phyloP scores from a whole-genome alignment of 2,113 vertebrate species.

The Anarrhichthys ocellatus region DNA sequence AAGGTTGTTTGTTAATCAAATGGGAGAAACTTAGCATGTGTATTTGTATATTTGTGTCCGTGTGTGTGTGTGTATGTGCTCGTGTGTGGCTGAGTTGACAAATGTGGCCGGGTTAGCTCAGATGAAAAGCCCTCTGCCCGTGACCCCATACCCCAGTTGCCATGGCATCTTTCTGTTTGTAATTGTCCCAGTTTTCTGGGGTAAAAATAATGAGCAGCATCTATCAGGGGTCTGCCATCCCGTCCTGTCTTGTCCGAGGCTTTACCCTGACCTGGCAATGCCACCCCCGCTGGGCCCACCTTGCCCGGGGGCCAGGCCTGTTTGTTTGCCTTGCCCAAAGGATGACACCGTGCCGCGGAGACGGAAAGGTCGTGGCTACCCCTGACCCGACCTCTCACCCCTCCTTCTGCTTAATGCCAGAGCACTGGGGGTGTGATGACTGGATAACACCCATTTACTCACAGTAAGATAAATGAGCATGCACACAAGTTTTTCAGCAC shows the following conservation, averaged over 20 bases:
- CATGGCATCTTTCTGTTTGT: slow-evolving; percentile 68
- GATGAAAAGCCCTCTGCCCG: slow-evolving; percentile 57
- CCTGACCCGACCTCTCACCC: slow-evolving; percentile 77
- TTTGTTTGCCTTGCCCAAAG: slow-evolving; percentile 79
- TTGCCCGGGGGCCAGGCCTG: slow-evolving; percentile 72
- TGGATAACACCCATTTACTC: slow-evolving; percentile 61
- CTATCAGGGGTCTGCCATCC: slow-evolving; percentile 74
- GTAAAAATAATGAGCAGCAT: slow-evolving; percentile 80
- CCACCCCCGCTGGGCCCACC: slow-evolving; percentile 73
- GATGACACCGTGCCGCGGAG: slow-evolving; percentile 75
- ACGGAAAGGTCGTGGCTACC: slow-evolving; percentile 71
- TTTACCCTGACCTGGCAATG: slow-evolving; percentile 74
- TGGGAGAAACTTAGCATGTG: slow-evolving; percentile 19
- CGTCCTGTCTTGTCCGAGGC: slow-evolving; percentile 64
- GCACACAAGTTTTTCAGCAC: slow-evolving; percentile 29
- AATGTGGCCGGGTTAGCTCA: slow-evolving; percentile 46
- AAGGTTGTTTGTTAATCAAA: slow-evolving; percentile 27
- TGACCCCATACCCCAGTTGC: slow-evolving; percentile 69
- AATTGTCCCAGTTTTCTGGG: slow-evolving; percentile 75
- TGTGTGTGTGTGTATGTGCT: slow-evolving; percentile 14
- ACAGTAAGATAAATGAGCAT: slow-evolving; percentile 47
- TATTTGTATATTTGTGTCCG: slow-evolving; percentile 9
- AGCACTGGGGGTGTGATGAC: slow-evolving; percentile 62
- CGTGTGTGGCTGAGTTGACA: slow-evolving; percentile 40
- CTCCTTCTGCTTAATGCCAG: slow-evolving; percentile 78